These are phyloP conservation scores for Limnephilus lunatus DNA, from an alignment of 2,888 invertebrate species.

Conservation along the genomic window DNA sequence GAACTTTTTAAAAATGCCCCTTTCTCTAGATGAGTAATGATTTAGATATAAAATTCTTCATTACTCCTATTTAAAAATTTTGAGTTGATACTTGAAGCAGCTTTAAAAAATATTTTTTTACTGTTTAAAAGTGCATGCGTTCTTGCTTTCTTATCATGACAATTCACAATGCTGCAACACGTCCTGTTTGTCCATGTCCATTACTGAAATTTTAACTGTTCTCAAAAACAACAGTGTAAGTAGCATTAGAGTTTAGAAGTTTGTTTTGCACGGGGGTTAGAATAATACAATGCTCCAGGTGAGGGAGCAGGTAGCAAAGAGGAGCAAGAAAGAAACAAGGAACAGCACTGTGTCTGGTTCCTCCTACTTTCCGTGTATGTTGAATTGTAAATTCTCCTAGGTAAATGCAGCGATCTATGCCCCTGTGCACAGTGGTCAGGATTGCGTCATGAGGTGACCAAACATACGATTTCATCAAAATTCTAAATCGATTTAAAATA, in stretches of 20 bases:
- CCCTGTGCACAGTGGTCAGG: neutral
- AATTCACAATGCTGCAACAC: neutral
- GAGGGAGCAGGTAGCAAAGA: neutral
- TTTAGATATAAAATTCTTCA: too few species aligned
- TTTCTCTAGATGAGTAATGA: too few species aligned
- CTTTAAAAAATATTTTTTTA: too few species aligned
- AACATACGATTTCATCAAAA: neutral
- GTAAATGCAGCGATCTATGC: conserved; percentile 20
- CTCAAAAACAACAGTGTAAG: neutral
- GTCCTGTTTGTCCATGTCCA: too few species aligned
- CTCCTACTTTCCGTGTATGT: neutral
- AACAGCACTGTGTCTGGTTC: neutral
- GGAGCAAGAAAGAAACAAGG: neutral
- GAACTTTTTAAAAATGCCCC: too few species aligned
- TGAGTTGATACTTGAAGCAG: neutral
- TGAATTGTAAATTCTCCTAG: conserved; percentile 29
- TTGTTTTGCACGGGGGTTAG: neutral
- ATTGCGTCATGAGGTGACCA: neutral
- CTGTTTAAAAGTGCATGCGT: neutral
- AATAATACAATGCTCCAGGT: neutral
- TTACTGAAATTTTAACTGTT: neutral
- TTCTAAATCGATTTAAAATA: too few species aligned
- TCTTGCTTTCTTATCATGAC: neutral
- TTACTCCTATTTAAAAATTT: neutral
- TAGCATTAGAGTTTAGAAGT: neutral